These are phyloP conservation scores for Drosophila melanica DNA, from an alignment of 1,140 invertebrate species.

Conservation along the genomic window DNA sequence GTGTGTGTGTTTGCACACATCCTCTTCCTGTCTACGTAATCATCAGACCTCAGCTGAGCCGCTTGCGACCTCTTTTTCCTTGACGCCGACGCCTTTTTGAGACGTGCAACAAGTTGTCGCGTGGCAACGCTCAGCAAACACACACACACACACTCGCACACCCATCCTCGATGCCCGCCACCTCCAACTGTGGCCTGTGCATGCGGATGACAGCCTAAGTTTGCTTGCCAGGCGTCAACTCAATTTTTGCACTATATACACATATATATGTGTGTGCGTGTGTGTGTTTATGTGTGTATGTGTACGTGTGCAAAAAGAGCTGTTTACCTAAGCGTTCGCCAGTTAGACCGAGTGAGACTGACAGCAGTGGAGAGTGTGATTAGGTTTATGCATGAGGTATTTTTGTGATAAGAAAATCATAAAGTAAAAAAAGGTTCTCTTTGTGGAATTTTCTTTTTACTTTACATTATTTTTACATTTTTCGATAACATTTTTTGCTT, in stretches of 20 bases:
- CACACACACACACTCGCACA: not conserved
- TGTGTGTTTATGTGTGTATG: no score
- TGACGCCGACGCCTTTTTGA: constrained; percentile 28
- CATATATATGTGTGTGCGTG: no score
- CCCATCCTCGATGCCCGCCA: not conserved
- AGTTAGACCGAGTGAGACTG: constrained; percentile 1
- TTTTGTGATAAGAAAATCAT: not conserved
- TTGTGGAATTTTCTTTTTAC: not conserved
- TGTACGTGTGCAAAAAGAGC: constrained; percentile 19
- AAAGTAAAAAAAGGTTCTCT: not conserved
- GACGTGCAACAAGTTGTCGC: constrained; percentile 77
- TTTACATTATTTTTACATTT: no score
- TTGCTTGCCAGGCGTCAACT: constrained; percentile 75
- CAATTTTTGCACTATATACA: constrained; percentile 52
- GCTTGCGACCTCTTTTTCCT: constrained; percentile 9
- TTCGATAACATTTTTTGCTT: no score
- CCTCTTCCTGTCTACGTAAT: constrained; percentile 1
- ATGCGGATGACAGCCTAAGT: constrained; percentile 73
- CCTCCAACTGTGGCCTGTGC: constrained; percentile 1
- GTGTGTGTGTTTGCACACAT: not conserved
- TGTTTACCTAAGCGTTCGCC: constrained; percentile 56
- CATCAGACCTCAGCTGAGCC: not conserved
- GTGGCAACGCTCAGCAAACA: constrained; percentile 71
- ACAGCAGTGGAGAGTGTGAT: no score
- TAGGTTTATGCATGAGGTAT: not conserved